Percentiles rank a stretch among this genome's conserved stretches.
These are phyloP conservation scores for Cinara cedri DNA, from an alignment of 2,888 invertebrate genomes.

Conservation along the genomic window DNA sequence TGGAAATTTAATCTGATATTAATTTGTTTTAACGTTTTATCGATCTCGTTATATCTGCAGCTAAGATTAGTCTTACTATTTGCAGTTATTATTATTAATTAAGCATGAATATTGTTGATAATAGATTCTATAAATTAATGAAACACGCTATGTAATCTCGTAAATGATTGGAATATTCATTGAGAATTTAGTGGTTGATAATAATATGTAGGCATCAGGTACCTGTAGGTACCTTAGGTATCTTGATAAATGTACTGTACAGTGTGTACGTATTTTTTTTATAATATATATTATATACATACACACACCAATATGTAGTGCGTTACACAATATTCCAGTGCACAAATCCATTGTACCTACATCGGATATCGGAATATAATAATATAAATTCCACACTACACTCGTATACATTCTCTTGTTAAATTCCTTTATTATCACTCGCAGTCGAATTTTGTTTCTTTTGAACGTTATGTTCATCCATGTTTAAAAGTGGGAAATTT, in stretches of 20 bases:
- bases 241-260: background rate
- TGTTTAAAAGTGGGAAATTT: background rate
- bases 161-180: slow-evolving; percentile 16
- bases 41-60: background rate
- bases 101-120: background rate
- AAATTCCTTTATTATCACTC: slow-evolving; percentile 2
- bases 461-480: slow-evolving; percentile 29
- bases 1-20: background rate
- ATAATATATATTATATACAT: background rate
- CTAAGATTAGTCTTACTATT: background rate
- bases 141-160: slow-evolving; percentile 9
- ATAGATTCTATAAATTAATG: background rate
- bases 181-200: background rate
- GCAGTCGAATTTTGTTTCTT: slow-evolving; percentile 7
- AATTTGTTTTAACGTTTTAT: background rate
- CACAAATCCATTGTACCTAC: slow-evolving; percentile 30
- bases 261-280: background rate
- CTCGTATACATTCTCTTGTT: slow-evolving; percentile 1
- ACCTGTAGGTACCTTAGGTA: background rate
- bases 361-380: slow-evolving; percentile 23
- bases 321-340: slow-evolving; percentile 21
- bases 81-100: background rate
- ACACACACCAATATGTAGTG: background rate
- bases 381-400: slow-evolving; percentile 24
- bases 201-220: background rate